phyloP scores from a whole-genome alignment of 2,888 invertebrate genomes.

The Neoaliturus tenellus region DNA sequence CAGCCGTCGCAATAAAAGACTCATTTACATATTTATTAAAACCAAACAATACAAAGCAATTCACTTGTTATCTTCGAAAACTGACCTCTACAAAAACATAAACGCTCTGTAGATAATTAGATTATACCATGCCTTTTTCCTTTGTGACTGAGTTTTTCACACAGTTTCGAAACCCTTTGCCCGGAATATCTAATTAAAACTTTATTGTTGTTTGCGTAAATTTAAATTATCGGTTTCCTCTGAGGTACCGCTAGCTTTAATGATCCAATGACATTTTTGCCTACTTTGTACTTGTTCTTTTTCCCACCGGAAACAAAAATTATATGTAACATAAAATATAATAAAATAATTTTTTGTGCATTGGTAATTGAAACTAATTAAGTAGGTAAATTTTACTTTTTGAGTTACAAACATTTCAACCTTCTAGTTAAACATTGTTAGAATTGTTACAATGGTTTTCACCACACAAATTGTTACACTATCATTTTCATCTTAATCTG shows the following conservation, averaged over 20 bases:
- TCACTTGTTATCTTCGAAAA: not conserved
- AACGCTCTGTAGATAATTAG: not conserved
- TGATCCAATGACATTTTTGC: no score
- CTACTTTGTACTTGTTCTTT: no score
- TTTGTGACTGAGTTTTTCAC: conserved; percentile 8
- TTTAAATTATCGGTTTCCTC: not conserved
- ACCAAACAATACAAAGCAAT: conserved; percentile 18
- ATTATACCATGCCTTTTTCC: not conserved
- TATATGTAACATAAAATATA: no score
- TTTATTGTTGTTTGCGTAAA: not conserved
- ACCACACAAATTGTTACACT: no score
- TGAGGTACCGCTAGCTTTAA: not conserved
- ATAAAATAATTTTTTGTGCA: no score
- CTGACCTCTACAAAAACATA: not conserved
- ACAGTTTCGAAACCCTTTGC: not conserved
- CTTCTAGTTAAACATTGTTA: no score
- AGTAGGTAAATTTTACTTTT: no score
- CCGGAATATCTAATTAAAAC: not conserved
- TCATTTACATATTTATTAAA: conserved; percentile 42
- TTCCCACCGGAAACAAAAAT: no score
- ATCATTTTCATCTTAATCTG: no score
- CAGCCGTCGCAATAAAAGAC: not conserved
- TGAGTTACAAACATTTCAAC: no score
- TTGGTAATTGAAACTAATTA: no score
- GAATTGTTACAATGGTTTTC: no score